Base-by-base conservation (phyloP, 2,113 vertebrate genomes). In the Catharus bicknelli region DNA sequence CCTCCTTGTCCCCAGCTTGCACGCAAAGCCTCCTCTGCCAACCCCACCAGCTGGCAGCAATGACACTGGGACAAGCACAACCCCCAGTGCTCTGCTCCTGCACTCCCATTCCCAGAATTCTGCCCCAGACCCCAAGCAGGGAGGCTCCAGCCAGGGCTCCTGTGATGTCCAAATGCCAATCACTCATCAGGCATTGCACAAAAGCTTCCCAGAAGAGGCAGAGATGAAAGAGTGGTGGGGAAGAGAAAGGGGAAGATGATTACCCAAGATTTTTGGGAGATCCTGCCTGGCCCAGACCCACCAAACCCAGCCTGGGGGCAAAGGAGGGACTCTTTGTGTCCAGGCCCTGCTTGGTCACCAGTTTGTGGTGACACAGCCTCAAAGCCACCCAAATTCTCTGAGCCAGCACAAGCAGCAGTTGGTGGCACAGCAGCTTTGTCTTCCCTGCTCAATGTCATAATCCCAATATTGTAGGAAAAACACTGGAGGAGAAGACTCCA, bases 191-290 rank as follows among this genome's bases (percentile, higher is more conserved):
- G 17, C 1, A 0, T 83, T 59, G 72, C 85, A 77, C 76, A 81
- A 80, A 88, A 69, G 27, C 86, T 96, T 86, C 90, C 86, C 82
- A 93, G 94, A 90, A 92, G 50, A 53, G 45, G 14, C 13, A 82
- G 58, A 83, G 84, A 79, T 0, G 5, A 57, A 79, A 69, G 53
- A 0, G 0, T 9, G 7, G 30, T 45, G 58, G 58, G 62, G 85
- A 73, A 40, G 26, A 53, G 81, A 77, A 47, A 0, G 1, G 70
- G 70, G 59, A 88, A 90, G 34, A 1, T 0, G 9, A 57, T 88
- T 94, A 40, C 92, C 43, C 55, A 83, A 93, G 68, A 29, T 2
- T 58, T 63, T 7, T 7, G 73, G 58, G 93, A 86, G 43, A 93
- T 92, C 88, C 93, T 20, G 22, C 75, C 27, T 27, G 86, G 92